Evolutionary conservation across 2,113 vertebrate species (phyloP).

Genomic region (Eupsittula cactorum): DNA sequence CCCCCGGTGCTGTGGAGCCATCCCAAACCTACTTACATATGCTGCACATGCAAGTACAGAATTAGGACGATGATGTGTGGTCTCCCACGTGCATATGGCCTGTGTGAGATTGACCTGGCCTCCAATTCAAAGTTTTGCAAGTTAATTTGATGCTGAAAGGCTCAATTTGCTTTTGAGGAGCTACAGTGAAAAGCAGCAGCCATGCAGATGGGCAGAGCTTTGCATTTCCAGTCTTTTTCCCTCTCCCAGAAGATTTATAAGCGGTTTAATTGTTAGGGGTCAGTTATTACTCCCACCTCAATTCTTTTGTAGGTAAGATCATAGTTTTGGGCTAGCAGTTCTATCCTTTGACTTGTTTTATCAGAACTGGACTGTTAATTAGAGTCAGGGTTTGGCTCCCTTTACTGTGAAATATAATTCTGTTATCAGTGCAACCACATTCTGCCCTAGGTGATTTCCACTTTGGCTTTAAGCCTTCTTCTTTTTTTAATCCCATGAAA

Average conservation of each 20-base stretch:
- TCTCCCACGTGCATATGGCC: fast-evolving
- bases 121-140: neutral
- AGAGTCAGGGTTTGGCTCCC: conserved; percentile 60
- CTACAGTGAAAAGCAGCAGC: neutral
- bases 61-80: neutral
- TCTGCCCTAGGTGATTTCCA: conserved; percentile 72
- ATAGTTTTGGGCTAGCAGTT: conserved; percentile 46
- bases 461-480: conserved; percentile 69
- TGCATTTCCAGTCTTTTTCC: neutral
- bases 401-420: conserved; percentile 73
- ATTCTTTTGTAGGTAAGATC: conserved; percentile 53
- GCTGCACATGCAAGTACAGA: neutral
- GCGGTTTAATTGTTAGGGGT: neutral
- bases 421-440: conserved; percentile 78
- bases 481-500: conserved; percentile 50
- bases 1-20: fast-evolving
- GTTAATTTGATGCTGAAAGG: neutral
- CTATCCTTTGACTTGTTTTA: conserved; percentile 67
- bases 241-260: neutral
- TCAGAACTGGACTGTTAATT: conserved; percentile 70
- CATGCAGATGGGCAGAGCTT: neutral
- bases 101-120: neutral
- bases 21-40: neutral
- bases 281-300: conserved; percentile 9
- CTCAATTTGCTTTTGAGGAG: neutral